Evolutionary conservation across 1,140 invertebrate species (phyloP), one percentile per base, ranked within the genome.

Genomic region (Tyrophagus putrescentiae): DNA sequence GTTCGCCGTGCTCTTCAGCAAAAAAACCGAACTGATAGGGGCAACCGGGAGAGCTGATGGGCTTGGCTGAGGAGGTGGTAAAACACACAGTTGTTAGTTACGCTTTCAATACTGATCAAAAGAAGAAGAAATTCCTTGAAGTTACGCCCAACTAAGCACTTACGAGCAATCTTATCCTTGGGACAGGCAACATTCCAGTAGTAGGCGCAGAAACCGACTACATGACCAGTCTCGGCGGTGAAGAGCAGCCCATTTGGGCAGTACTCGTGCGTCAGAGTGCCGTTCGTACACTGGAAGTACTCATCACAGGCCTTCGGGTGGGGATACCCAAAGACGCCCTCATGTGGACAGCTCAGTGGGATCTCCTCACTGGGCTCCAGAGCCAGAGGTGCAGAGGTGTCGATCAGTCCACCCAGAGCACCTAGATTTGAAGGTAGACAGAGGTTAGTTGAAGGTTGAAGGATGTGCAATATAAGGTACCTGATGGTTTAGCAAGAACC

Each of bases 161-260:
- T 65, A 81, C 81, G 79, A 75, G 88, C 85, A 72, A 68, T 88
- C 83, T 68, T 80, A 80, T 67, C 84, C n/a, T 82, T 86, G n/a
- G n/a, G n/a, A 68, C 88, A 93, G 62, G 91, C 77, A 1, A 89
- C 87, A 25, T 82, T 87, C 88, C 89, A 93, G 72, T 89, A 77
- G 74, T 92, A 93, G 73, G 89, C 90, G 77, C 90, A 94, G 74
- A 91, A 85, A 68, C 92, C 82, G 74, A 91, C 82, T 0, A 88
- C 83, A 3, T 79, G 79, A 1, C 87, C 87, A 67, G 87, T 86
- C 34, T 88, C 87, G 67, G 90, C 87, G n/a, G n/a, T n/a, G 68
- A 87, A 93, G 3, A 93, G 75, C 13, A 94, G 76, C 21, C 90
- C 90, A 69, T 94, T 93, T 67, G 89, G 88, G 68, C 89, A 94